Percentiles rank a stretch among this genome's conserved stretches.
Conservation (phyloP, 2,888 invertebrate genomes). For the Actias luna region DNA sequence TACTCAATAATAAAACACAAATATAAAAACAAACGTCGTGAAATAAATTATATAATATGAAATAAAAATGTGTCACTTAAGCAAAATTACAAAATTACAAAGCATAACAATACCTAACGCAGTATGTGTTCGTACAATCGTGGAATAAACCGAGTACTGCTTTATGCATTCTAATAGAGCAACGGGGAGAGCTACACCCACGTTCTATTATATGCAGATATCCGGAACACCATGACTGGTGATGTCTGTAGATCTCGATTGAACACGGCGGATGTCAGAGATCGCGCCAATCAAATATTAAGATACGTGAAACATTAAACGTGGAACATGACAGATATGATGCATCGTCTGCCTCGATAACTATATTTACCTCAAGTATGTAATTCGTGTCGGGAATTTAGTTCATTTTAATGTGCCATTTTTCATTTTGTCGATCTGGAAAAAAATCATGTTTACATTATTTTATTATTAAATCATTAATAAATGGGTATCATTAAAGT, state of each 20-base stretch:
- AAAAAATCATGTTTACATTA: not conserved
- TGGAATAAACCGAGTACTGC: constrained; percentile 18
- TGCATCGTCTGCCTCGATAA: constrained; percentile 27
- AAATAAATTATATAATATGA: no score
- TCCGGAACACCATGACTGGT: constrained; percentile 42
- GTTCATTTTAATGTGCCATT: not conserved
- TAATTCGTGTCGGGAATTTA: not conserved
- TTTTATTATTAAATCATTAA: not conserved
- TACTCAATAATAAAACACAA: no score
- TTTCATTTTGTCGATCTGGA: not conserved
- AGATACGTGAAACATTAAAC: constrained; percentile 33
- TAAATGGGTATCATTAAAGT: not conserved
- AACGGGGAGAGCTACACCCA: constrained; percentile 62
- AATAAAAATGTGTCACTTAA: no score
- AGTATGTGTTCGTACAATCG: constrained; percentile 12
- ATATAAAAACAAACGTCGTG: no score
- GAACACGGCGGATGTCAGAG: constrained; percentile 44
- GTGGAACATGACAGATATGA: constrained; percentile 42
- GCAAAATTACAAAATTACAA: not conserved
- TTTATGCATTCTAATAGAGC: constrained; percentile 58
- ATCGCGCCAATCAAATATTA: constrained; percentile 46
- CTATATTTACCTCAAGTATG: not conserved
- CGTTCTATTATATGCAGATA: constrained; percentile 74
- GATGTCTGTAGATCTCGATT: constrained; percentile 34
- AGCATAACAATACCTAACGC: constrained; percentile 11